Base-by-base conservation (phyloP, 2,797 vertebrate genomes). In the Siniperca obscura region DNA sequence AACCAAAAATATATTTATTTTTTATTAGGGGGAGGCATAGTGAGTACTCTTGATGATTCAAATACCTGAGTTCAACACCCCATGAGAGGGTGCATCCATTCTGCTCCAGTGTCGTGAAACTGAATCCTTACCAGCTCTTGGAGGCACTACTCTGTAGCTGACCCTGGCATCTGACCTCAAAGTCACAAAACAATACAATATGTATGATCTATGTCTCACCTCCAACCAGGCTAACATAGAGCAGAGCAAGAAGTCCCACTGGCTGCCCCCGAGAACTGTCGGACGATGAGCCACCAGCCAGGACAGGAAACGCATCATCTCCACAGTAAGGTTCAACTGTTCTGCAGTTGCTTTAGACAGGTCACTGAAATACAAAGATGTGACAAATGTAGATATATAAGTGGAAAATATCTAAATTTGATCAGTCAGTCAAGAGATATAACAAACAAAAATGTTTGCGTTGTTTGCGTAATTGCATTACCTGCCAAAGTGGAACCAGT, bases 221-320 rank as follows among this genome's bases (percentile, higher is more conserved):
- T 99, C 97, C 87, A 99, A 84, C 98, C 98, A 99, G 34, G 97
- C 96, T 84, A 99, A 87, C 97, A 98, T 97, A 27, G 97, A 97
- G 85, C 98, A 99, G 91, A 99, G 95, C 86, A 99, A 80, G 68
- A 99, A 99, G 91, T 99, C 98, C 98, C 98, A 99, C 70, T 99
- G 98, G 0, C 68, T 91, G 82, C 94, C 93, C 0, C 91, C 86
- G 38, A 99, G 92, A 79, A 96, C 86, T 46, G 89, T 83, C 0
- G 96, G 93, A 85, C 93, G 93, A 64, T 91, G 91, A 70, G 94
- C 93, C 89, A 98, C 93, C 89, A 98, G 85, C 87, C 97, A 93
- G 68, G 96, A 96, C 72, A 99, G 94, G 87, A 97, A 97, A 67
- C 96, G 96, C 61, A 98, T 97, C 89, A 99, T 96, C 91, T 99